Evolutionary conservation across 2,888 invertebrate species (phyloP), one percentile per base, ranked within the genome.

Genomic region (Campopleginae sp.): DNA sequence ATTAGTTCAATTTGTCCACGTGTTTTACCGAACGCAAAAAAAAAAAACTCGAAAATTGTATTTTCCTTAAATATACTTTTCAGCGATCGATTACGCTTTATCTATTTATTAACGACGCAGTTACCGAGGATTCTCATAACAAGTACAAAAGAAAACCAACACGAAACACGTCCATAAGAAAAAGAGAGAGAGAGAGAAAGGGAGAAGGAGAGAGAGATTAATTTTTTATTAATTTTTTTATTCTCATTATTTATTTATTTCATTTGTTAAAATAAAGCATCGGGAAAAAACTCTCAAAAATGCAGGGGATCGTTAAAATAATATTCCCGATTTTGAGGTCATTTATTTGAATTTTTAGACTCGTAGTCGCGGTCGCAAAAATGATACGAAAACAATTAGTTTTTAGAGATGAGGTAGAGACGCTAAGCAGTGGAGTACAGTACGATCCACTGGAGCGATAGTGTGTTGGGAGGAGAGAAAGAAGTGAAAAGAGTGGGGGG

Each of bases 401-500:
- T 27, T 58, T 27, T 27, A 58, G 58, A 58, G 58, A 33, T 33
- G 33, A 54, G 54, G 54, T 54, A 54, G 54, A 23, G 23, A 54
- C 12, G 54, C 23, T 4, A 33, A 33, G 33, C 33, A 33, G 33
- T 5, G 14, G 27, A 14, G 27, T 54, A 27, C 38, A 38, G 33
- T 23, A 54, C 54, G 54, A 23, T 58, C 58, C 58, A 58, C 27
- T 58, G 58, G 27, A 58, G 58, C 58, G 58, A 58, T 58, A 58
- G 27, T 27, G 27, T 12, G 23, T 27, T 58, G 12, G 12, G 58
- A 58, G 27, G 27, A 58, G 58, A 58, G 27, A 27, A 58, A 12
- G 27, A 58, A 58, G 12, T 27, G 12, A 58, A 58, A 58, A 14
- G 27, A 27, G 58, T 58, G 58, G 58, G 58, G 27, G 58, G n/a